These are phyloP conservation scores for Acronicta leporina DNA, from an alignment of 2,888 invertebrate species.

Conservation along the genomic window DNA sequence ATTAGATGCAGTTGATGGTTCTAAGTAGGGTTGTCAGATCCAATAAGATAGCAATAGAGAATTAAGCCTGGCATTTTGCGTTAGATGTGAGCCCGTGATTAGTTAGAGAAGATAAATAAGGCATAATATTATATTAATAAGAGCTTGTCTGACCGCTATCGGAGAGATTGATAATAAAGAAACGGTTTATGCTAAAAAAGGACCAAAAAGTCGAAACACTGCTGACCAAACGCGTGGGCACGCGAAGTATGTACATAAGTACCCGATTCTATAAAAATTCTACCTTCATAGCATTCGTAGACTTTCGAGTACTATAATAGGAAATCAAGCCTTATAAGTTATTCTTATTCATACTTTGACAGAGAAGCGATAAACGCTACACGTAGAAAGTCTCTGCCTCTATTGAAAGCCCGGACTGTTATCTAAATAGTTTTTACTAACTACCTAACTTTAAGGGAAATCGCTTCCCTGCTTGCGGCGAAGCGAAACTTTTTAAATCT, in stretches of 20 bases:
- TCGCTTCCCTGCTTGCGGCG: not conserved
- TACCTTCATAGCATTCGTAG: conserved; percentile 10
- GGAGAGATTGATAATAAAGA: too few species aligned
- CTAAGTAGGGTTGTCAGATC: conserved; percentile 35
- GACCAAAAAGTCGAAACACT: not conserved
- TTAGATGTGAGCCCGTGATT: not conserved
- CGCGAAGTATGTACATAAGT: not conserved
- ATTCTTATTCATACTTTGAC: conserved; percentile 48
- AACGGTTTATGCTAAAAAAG: not conserved
- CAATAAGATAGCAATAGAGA: conserved; percentile 36
- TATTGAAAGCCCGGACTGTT: conserved; percentile 45
- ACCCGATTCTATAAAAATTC: conserved; percentile 21
- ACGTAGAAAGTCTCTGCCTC: conserved; percentile 35
- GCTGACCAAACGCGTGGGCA: not conserved
- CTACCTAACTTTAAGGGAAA: conserved; percentile 27
- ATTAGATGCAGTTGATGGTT: conserved; percentile 43
- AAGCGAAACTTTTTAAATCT: not conserved
- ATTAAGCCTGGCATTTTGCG: conserved; percentile 32
- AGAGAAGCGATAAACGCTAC: conserved; percentile 39
- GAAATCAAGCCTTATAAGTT: conserved; percentile 50
- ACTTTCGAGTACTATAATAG: conserved; percentile 38
- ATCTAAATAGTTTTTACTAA: conserved; percentile 43
- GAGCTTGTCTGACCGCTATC: too few species aligned
- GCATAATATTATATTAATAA: too few species aligned
- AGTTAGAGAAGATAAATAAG: too few species aligned